phyloP scores from a whole-genome alignment of 2,113 vertebrate species.

The Mastomys natalensis region DNA sequence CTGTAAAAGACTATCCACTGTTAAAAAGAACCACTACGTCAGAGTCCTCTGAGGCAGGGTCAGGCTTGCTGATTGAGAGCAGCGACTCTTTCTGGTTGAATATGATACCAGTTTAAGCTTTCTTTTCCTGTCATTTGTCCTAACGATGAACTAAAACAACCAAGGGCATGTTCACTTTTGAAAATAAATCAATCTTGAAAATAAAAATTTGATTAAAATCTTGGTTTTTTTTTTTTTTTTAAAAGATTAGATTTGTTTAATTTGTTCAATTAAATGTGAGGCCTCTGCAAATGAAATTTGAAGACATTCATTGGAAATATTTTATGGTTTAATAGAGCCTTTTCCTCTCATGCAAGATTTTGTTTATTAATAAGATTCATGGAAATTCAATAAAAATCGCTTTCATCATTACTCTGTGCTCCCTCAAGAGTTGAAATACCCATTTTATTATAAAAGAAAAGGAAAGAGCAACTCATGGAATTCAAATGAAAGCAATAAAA shows the following conservation, averaged over 20 bases:
- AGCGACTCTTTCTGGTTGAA: neutral
- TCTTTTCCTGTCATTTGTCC: neutral
- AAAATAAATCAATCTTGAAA: slow-evolving; percentile 61
- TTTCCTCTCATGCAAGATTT: slow-evolving; percentile 29
- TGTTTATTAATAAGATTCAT: slow-evolving; percentile 59
- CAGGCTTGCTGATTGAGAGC: neutral
- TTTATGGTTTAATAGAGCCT: slow-evolving; percentile 48
- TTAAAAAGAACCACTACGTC: neutral
- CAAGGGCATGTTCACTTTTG: slow-evolving; percentile 12
- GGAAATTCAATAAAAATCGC: slow-evolving; percentile 40
- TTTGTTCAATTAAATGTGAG: slow-evolving; percentile 22
- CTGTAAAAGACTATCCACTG: neutral
- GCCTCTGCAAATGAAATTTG: slow-evolving; percentile 25
- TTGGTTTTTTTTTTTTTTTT: neutral
- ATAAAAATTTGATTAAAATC: slow-evolving; percentile 50
- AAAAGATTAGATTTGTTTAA: slow-evolving; percentile 39
- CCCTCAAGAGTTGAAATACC: neutral
- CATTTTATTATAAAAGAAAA: slow-evolving; percentile 44
- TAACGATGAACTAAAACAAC: slow-evolving; percentile 14
- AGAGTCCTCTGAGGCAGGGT: neutral
- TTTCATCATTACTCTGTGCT: slow-evolving; percentile 35
- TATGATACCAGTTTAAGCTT: neutral
- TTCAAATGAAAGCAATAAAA: slow-evolving; percentile 52
- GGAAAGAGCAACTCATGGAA: slow-evolving; percentile 38
- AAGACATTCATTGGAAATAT: slow-evolving; percentile 28